Conservation (phyloP, 2,888 invertebrate species). For the Drosophila yooni region DNA sequence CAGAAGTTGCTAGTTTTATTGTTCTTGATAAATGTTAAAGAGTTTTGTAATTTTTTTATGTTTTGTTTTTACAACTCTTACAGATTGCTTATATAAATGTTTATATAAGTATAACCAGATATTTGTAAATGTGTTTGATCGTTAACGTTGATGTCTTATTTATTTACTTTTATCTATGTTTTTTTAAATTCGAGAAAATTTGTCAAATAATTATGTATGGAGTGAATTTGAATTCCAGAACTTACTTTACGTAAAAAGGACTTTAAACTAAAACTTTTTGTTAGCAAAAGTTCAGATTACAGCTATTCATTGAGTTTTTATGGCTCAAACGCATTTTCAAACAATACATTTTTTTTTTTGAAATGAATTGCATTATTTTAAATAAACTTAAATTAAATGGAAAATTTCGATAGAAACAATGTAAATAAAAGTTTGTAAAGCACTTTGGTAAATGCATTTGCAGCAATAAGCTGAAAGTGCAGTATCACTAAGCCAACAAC, state of each 20-base stretch:
- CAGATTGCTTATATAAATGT: neutral
- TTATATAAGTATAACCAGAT: too few species aligned
- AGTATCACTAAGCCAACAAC: constrained; percentile 33
- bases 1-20: neutral
- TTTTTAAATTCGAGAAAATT: neutral
- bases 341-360: neutral
- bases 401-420: constrained; percentile 5
- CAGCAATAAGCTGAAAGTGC: constrained; percentile 31
- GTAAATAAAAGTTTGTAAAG: constrained; percentile 31
- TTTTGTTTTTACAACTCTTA: neutral
- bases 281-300: neutral
- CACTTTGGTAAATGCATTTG: constrained; percentile 50
- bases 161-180: too few species aligned
- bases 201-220: neutral
- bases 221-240: neutral
- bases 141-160: neutral
- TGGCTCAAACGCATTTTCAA: constrained; percentile 1
- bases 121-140: too few species aligned
- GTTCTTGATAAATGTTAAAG: neutral
- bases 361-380: neutral
- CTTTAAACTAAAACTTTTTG: neutral
- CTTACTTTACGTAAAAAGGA: neutral
- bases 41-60: neutral
- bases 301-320: neutral
- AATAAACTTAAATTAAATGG: constrained; percentile 11